These are phyloP conservation scores for Scalopus aquaticus DNA, from an alignment of 2,113 vertebrate genomes.

Conservation along the genomic window DNA sequence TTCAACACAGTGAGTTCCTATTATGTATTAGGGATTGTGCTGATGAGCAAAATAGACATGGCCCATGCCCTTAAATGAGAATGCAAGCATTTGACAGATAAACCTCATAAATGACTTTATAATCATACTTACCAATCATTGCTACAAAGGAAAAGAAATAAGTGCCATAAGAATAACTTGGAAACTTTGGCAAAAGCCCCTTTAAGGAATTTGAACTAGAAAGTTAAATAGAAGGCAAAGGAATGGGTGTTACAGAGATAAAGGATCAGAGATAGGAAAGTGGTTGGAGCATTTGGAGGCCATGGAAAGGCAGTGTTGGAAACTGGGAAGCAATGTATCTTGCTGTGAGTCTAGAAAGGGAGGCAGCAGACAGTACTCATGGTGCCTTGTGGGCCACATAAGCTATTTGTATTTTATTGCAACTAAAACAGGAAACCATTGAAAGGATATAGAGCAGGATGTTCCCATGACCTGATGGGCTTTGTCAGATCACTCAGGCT, in stretches of 20 bases:
- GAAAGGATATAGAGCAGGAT: background rate
- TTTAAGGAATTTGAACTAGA: background rate
- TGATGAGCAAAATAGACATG: background rate
- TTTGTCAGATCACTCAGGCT: background rate
- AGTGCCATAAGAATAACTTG: background rate
- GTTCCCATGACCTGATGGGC: background rate
- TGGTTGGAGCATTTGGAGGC: background rate
- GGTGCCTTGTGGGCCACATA: background rate
- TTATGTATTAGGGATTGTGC: background rate
- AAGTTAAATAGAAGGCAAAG: constrained; percentile 25
- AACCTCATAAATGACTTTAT: background rate
- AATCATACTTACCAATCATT: background rate
- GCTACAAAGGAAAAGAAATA: background rate
- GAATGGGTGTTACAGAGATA: background rate
- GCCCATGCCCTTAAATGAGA: background rate
- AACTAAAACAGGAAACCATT: background rate
- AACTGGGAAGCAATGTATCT: background rate
- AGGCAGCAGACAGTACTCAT: background rate
- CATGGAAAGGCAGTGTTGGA: background rate
- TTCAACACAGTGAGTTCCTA: background rate
- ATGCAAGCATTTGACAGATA: background rate
- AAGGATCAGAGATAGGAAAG: background rate
- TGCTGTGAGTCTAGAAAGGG: background rate
- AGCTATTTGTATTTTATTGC: background rate
- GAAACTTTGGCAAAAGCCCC: background rate